phyloP scores from a whole-genome alignment of 2,888 invertebrate genomes.

The Branchellion lobata region DNA sequence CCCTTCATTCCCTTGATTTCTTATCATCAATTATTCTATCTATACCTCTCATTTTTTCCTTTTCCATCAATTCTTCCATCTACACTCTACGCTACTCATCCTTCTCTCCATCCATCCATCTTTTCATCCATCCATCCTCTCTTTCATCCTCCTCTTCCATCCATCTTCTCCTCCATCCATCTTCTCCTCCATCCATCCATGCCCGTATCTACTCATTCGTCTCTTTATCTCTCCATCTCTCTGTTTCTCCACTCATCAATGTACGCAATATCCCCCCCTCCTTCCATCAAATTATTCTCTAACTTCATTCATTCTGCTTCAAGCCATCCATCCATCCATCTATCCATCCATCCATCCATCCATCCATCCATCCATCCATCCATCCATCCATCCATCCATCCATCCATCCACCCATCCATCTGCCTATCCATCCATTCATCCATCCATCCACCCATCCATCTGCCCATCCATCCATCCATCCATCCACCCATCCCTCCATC shows the following conservation, averaged over 20 bases:
- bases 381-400: constrained; percentile 23
- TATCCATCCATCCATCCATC: constrained; percentile 29
- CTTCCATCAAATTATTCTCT: constrained; percentile 3
- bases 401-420: constrained; percentile 21
- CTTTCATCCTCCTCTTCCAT: not conserved
- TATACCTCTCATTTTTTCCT: no score
- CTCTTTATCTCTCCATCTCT: constrained; percentile 10
- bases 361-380: constrained; percentile 21
- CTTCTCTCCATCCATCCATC: not conserved
- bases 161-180: constrained; percentile 12
- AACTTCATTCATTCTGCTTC: not conserved
- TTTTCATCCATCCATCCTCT: not conserved
- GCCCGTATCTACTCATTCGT: not conserved
- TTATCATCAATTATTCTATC: no score
- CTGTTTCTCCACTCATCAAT: not conserved
- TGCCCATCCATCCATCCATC: constrained; percentile 18
- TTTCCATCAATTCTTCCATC: no score
- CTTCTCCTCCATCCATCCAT: constrained; percentile 3
- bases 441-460: constrained; percentile 13
- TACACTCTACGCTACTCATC: no score
- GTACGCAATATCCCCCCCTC: constrained; percentile 22
- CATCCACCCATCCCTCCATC: constrained; percentile 1
- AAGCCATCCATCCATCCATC: constrained; percentile 22
- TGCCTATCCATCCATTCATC: constrained; percentile 18
- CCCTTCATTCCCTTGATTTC: no score